A percentile compares a stretch with the other conserved stretches of the same genome.
These are phyloP conservation scores for Thamnaconus septentrionalis DNA, from an alignment of 2,113 vertebrate species.

Conservation along the genomic window DNA sequence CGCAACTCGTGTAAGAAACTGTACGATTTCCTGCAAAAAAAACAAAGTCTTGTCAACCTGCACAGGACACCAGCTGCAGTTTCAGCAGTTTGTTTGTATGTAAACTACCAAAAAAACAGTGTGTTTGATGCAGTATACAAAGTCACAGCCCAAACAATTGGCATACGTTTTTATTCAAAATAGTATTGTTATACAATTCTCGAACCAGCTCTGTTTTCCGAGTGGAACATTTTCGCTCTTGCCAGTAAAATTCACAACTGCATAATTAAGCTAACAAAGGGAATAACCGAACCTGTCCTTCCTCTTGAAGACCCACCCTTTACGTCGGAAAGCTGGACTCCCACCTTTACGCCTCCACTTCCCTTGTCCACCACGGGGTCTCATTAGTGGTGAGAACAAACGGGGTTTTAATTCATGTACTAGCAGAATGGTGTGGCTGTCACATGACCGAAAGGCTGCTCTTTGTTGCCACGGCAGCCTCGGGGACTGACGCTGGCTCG, in stretches of 20 bases:
- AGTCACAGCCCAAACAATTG: no score
- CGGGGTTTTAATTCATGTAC: background rate
- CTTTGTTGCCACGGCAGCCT: slow-evolving; percentile 75
- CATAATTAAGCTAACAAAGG: background rate
- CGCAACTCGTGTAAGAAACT: slow-evolving; percentile 85
- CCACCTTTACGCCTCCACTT: slow-evolving; percentile 89
- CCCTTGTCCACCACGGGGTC: slow-evolving; percentile 88
- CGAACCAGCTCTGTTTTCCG: no score
- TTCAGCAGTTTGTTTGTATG: no score
- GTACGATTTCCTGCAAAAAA: background rate
- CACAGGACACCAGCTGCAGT: background rate
- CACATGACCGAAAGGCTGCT: background rate
- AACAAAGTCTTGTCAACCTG: background rate
- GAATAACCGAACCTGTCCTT: slow-evolving; percentile 6
- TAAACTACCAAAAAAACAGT: no score
- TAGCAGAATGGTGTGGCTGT: no score
- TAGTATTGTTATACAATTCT: no score
- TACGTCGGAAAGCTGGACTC: slow-evolving; percentile 88
- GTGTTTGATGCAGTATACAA: no score
- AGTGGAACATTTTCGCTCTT: no score
- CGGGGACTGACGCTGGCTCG: slow-evolving; percentile 86
- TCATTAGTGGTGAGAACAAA: slow-evolving; percentile 79
- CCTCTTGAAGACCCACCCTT: slow-evolving; percentile 81
- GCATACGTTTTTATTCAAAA: no score
- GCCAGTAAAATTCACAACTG: no score